A percentile compares a stretch with the other conserved stretches of the same genome.
Conservation (phyloP, 2,113 vertebrate species). For the Poeciliopsis occidentalis region DNA sequence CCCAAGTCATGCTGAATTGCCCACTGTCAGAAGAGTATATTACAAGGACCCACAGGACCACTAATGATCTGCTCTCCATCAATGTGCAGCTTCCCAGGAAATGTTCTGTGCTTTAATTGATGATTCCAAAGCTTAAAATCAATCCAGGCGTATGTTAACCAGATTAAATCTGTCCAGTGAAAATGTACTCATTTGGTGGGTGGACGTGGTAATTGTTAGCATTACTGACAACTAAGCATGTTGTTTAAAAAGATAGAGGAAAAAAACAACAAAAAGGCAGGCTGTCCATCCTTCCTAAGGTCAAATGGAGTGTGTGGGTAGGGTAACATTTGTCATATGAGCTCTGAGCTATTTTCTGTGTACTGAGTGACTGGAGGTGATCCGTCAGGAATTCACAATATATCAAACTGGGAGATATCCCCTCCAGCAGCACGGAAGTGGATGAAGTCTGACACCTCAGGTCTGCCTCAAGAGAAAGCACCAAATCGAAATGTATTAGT, state of each 20-base stretch:
- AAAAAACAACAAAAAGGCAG: slow-evolving; percentile 55
- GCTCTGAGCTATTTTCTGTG: slow-evolving; percentile 68
- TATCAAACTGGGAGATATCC: slow-evolving; percentile 70
- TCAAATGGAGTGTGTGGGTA: slow-evolving; percentile 56
- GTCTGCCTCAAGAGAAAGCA: slow-evolving; percentile 58
- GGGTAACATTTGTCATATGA: slow-evolving; percentile 63
- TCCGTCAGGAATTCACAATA: slow-evolving; percentile 74
- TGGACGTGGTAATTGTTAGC: slow-evolving; percentile 68
- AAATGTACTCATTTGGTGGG: slow-evolving; percentile 71
- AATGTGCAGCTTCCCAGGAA: slow-evolving; percentile 74
- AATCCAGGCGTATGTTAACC: slow-evolving; percentile 76
- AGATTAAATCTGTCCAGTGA: slow-evolving; percentile 72
- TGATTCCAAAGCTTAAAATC: slow-evolving; percentile 77
- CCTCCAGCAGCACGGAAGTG: slow-evolving; percentile 58
- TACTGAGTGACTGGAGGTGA: slow-evolving; percentile 68
- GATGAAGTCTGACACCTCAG: slow-evolving; percentile 72
- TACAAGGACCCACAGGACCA: slow-evolving; percentile 75
- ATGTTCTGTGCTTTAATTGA: slow-evolving; percentile 75
- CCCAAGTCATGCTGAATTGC: slow-evolving; percentile 63
- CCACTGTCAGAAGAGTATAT: slow-evolving; percentile 71
- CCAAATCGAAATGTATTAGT: slow-evolving; percentile 49
- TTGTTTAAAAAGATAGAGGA: slow-evolving; percentile 57
- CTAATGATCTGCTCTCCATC: slow-evolving; percentile 78
- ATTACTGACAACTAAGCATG: slow-evolving; percentile 70
- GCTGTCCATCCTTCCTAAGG: slow-evolving; percentile 57